Conservation (phyloP, 2,888 invertebrate genomes). For the Agrilus cyanescens region DNA sequence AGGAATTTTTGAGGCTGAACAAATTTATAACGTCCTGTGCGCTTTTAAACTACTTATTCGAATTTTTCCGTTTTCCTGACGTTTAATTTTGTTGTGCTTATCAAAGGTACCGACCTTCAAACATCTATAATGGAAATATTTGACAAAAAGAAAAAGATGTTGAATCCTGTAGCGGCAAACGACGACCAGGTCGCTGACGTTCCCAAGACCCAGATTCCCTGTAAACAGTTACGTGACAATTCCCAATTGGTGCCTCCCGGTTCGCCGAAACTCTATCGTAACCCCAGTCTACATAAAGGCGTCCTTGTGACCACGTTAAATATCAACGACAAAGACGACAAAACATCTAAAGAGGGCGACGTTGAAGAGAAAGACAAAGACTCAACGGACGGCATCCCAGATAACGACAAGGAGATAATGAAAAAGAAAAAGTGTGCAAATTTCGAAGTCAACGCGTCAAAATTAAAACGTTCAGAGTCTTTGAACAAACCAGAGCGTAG, state of each 20-base stretch:
- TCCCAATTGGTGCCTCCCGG: constrained; percentile 19
- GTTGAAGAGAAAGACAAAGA: constrained; percentile 37
- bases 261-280: constrained; percentile 32
- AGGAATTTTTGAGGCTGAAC: neutral
- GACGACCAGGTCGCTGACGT: constrained; percentile 58
- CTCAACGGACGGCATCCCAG: constrained; percentile 29
- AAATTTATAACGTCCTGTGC: neutral
- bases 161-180: constrained; percentile 42
- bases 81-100: constrained; percentile 18
- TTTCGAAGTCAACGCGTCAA: constrained; percentile 23
- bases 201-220: constrained; percentile 18
- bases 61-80: neutral
- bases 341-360: constrained; percentile 19
- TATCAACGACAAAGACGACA: constrained; percentile 10
- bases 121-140: constrained; percentile 73
- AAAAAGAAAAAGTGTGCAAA: constrained; percentile 14
- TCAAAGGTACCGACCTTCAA: constrained; percentile 71
- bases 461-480: constrained; percentile 50
- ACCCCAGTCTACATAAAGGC: constrained; percentile 42
- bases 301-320: constrained; percentile 9
- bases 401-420: constrained; percentile 29
- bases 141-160: constrained; percentile 69
- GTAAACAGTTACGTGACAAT: constrained; percentile 28
- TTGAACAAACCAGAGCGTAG: constrained; percentile 44
- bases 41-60: neutral